phyloP scores from a whole-genome alignment of 2,797 vertebrate species.

The Coracias cyanogaster region DNA sequence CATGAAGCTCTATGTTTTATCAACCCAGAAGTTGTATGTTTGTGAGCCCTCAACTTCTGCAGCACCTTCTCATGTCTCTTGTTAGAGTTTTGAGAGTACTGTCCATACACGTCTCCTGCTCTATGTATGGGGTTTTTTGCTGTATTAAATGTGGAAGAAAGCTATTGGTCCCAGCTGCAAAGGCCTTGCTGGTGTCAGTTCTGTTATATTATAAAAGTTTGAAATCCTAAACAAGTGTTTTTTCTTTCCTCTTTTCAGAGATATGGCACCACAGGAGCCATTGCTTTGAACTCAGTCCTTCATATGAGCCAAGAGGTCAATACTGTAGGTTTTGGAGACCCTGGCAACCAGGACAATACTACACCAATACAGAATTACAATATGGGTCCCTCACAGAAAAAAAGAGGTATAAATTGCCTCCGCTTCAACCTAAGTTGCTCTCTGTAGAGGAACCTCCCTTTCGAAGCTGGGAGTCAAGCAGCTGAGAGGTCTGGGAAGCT shows the following conservation, averaged over 20 bases:
- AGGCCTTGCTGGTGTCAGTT: neutral
- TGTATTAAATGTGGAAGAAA: neutral
- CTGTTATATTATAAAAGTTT: neutral
- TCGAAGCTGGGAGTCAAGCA: neutral
- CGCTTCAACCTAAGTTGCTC: neutral
- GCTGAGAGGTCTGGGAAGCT: neutral
- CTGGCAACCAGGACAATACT: neutral
- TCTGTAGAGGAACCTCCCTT: neutral
- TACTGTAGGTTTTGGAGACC: conserved; percentile 6
- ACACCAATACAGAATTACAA: neutral
- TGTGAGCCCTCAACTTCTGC: neutral
- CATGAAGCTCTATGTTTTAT: neutral
- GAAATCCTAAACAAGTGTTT: conserved; percentile 17
- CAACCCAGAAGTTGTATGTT: neutral
- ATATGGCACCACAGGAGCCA: neutral
- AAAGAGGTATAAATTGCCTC: neutral
- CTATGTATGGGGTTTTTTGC: neutral
- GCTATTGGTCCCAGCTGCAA: neutral
- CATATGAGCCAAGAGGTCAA: neutral
- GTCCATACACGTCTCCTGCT: neutral
- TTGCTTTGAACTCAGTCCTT: conserved; percentile 16
- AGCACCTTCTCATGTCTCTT: neutral
- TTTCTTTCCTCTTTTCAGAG: neutral
- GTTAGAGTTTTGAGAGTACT: neutral
- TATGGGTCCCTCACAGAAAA: neutral